These are phyloP conservation scores for Mallateleia sp. DNA, from an alignment of 2,888 invertebrate species.

Conservation along the genomic window DNA sequence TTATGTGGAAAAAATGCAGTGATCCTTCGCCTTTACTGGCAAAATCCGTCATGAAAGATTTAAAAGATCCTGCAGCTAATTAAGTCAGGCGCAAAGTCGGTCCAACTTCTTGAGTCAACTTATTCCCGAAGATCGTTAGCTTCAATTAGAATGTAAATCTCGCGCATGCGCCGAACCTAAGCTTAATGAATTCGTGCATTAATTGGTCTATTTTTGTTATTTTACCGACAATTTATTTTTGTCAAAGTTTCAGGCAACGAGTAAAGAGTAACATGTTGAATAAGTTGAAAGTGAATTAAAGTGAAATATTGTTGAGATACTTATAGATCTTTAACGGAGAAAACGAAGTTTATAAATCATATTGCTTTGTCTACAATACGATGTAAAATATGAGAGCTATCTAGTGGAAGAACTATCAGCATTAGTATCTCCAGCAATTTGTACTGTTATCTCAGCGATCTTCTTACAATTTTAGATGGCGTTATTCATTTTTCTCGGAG, in stretches of 20 bases:
- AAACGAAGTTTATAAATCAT: slow-evolving; percentile 42
- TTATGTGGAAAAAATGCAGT: not conserved
- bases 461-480: slow-evolving; percentile 54
- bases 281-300: slow-evolving; percentile 25
- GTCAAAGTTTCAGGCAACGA: no score
- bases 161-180: slow-evolving; percentile 21
- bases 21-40: slow-evolving; percentile 25
- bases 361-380: slow-evolving; percentile 51
- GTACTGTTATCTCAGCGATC: slow-evolving; percentile 59
- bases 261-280: slow-evolving; percentile 19
- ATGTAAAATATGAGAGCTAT: slow-evolving; percentile 53
- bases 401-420: slow-evolving; percentile 49
- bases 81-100: slow-evolving; percentile 62
- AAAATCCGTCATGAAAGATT: slow-evolving; percentile 52
- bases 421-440: slow-evolving; percentile 49
- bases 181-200: slow-evolving; percentile 40
- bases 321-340: slow-evolving; percentile 41
- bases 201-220: slow-evolving; percentile 30
- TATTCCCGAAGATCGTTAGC: slow-evolving; percentile 61
- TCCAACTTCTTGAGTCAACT: slow-evolving; percentile 60
- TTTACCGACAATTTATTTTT: not conserved
- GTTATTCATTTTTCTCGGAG: slow-evolving; percentile 43
- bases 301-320: slow-evolving; percentile 28
- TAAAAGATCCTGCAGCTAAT: slow-evolving; percentile 55
- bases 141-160: slow-evolving; percentile 64